Base-by-base conservation (phyloP, 1,140 invertebrate genomes). In the Zaprionus kolodkinae region DNA sequence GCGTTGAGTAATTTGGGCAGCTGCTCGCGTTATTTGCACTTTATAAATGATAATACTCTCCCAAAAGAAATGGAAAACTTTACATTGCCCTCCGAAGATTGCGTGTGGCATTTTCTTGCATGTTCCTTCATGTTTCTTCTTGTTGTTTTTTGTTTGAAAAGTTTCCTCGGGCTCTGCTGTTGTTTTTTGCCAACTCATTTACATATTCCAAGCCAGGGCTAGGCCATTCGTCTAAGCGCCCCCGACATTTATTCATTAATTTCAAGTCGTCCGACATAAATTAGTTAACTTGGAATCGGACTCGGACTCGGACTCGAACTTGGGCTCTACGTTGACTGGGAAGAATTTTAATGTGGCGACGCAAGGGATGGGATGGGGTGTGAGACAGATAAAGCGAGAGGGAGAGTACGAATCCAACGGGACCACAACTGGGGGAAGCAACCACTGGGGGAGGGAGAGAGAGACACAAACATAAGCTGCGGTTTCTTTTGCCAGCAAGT, bases 161-260 rank as follows among this genome's bases (percentile, higher is more conserved):
- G 36, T 63, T 57, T 68, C 61, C 70, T 59, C 70, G 50, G 36
- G 12, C 13, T 38, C 12, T 38, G 38, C n/a, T 43, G n/a, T 43
- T 43, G 68, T 71, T 77, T 86, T 76, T 81, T 73, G 72, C 78
- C 57, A 71, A 79, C 72, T 85, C 81, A 89, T 89, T 89, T 89
- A 76, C 86, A 89, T 89, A 85, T 81, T 79, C 70, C 59, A 57
- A 81, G 73, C 50, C 82, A 67, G 64, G 77, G 74, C 40, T 69
- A 65, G 55, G 64, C 72, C 81, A 88, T 87, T 86, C 84, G 78
- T 87, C 83, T 89, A 81, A 78, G 85, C 77, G 78, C 80, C 85
- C 85, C 79, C 81, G 78, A 80, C 85, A 86, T 91, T 90, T 82
- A 86, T 86, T 90, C 86, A 90, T 90, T 90, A 90, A 90, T 90